These are phyloP conservation scores for Holothuria scabra DNA, from an alignment of 53 echinoderm and acorn worm genomes.

Conservation along the genomic window DNA sequence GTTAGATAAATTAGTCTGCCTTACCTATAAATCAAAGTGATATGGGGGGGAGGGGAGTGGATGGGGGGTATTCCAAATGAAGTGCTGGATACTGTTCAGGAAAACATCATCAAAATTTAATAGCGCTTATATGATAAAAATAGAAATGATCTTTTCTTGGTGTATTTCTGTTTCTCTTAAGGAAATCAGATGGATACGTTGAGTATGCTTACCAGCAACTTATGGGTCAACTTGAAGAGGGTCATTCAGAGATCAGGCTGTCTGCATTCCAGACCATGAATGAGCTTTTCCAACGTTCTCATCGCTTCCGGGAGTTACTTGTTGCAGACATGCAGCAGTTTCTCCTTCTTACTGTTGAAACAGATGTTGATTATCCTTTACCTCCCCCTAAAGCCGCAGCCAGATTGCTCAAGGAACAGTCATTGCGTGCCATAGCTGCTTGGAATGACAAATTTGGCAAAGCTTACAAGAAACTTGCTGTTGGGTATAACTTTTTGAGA, in stretches of 20 bases:
- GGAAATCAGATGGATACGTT: conserved; percentile 87
- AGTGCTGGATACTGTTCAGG: too few relatives aligned
- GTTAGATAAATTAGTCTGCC: too few relatives aligned
- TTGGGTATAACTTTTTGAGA: conserved; percentile 92
- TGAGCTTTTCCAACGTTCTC: conserved; percentile 89
- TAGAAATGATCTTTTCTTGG: neutral
- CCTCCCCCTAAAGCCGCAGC: conserved; percentile 94
- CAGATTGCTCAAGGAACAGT: conserved; percentile 81
- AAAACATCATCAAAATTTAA: too few relatives aligned
- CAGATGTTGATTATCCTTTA: conserved; percentile 69
- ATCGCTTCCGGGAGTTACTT: conserved; percentile 83
- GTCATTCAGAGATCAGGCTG: conserved; percentile 91
- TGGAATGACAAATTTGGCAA: conserved; percentile 93
- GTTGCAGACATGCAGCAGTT: conserved; percentile 95
- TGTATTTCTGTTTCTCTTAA: conserved; percentile 11
- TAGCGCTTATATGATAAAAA: too few relatives aligned
- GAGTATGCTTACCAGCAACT: conserved; percentile 82
- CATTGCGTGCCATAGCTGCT: conserved; percentile 78
- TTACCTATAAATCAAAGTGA: too few relatives aligned
- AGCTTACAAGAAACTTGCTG: conserved; percentile 94
- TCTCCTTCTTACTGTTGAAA: conserved; percentile 81
- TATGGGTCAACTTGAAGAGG: conserved; percentile 74
- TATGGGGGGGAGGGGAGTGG: too few relatives aligned
- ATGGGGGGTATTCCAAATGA: too few relatives aligned
- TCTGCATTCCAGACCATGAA: conserved; percentile 93